A percentile compares a stretch with the other conserved stretches of the same genome.
phyloP scores from a whole-genome alignment of 1,140 invertebrate genomes.

The Leptinotarsa texana region DNA sequence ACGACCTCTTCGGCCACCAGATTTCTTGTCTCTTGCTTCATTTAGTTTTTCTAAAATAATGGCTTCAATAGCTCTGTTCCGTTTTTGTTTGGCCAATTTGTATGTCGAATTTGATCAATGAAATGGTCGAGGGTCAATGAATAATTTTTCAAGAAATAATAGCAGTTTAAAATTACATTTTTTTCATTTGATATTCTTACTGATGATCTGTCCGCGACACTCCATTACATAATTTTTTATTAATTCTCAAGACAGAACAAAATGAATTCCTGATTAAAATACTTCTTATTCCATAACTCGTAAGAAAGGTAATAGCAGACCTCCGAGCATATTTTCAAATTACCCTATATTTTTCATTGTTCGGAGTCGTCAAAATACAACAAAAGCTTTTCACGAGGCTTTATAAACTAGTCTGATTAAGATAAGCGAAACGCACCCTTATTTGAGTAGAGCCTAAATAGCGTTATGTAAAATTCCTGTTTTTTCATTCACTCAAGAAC shows the following conservation, averaged over 20 bases:
- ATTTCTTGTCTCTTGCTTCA: no score
- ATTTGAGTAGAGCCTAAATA: slow-evolving; percentile 35
- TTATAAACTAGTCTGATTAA: slow-evolving; percentile 55
- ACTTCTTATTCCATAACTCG: neutral
- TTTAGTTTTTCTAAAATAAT: no score
- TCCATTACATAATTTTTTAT: no score
- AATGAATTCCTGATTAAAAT: neutral
- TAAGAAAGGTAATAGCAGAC: slow-evolving; percentile 20
- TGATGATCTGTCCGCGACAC: no score
- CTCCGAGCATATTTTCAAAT: slow-evolving; percentile 43
- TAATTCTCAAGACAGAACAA: neutral
- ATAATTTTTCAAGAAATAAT: no score
- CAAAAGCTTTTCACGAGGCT: slow-evolving; percentile 48
- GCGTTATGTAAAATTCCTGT: slow-evolving; percentile 47
- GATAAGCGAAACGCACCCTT: slow-evolving; percentile 44
- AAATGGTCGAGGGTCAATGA: no score
- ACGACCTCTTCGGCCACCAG: no score
- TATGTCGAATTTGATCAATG: no score
- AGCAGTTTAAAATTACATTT: no score
- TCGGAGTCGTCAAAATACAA: slow-evolving; percentile 51
- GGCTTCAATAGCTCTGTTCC: no score
- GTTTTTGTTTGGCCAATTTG: no score
- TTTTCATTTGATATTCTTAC: no score
- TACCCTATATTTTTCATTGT: slow-evolving; percentile 49
- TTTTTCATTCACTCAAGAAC: slow-evolving; percentile 41